A percentile compares a stretch with the other conserved stretches of the same genome.
Conservation (phyloP, 1,140 invertebrate genomes). For the Drosophila virilis region DNA sequence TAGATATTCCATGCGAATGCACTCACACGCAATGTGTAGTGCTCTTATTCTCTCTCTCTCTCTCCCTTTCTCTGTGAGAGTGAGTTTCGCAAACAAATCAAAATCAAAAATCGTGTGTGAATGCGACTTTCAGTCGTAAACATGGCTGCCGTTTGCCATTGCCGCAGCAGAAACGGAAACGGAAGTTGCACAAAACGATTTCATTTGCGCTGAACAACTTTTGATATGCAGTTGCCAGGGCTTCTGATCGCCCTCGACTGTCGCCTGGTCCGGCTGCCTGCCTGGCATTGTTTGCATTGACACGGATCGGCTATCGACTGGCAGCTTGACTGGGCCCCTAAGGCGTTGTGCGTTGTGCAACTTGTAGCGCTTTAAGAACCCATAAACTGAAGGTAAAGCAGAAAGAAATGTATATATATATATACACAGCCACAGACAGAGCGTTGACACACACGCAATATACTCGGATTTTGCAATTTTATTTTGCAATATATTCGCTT, state of each 20-base stretch:
- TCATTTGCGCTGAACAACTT: conserved; percentile 77
- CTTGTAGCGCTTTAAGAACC: conserved; percentile 55
- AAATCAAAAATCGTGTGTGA: conserved; percentile 79
- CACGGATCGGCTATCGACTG: conserved; percentile 66
- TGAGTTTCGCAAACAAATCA: conserved; percentile 79
- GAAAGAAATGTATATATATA: conserved; percentile 54
- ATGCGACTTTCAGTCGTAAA: conserved; percentile 71
- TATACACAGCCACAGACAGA: conserved; percentile 13
- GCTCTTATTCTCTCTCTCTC: too few species aligned
- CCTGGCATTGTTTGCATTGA: conserved; percentile 68
- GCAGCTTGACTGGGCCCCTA: conserved; percentile 58
- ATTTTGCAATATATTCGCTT: conserved; percentile 65
- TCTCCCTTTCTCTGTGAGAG: conserved; percentile 15
- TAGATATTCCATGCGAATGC: conserved; percentile 80
- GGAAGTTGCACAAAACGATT: conserved; percentile 77
- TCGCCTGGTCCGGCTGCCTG: conserved; percentile 19
- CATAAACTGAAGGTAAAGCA: conserved; percentile 49
- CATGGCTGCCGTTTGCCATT: conserved; percentile 42
- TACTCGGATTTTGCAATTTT: conserved; percentile 49
- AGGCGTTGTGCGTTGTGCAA: conserved; percentile 55
- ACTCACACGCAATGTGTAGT: conserved; percentile 53
- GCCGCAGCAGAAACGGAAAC: conserved; percentile 54
- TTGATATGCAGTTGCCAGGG: conserved; percentile 62
- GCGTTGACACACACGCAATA: conserved; percentile 27
- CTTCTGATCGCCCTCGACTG: conserved; percentile 13